Conservation (phyloP, 2,113 vertebrate species). For the Forbesichthys papilliferus region DNA sequence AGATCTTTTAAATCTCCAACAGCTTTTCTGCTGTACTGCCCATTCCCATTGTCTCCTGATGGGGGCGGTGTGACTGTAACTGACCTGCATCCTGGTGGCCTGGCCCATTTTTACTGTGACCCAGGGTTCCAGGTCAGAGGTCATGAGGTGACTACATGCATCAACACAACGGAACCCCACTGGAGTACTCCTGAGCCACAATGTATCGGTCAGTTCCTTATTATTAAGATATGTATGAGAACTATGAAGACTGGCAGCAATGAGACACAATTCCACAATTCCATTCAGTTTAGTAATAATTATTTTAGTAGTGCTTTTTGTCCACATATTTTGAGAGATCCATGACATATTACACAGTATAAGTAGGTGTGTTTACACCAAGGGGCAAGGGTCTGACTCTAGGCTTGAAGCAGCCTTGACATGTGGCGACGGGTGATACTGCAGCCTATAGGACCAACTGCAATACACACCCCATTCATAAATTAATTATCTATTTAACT, state of each 20-base stretch:
- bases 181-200: slow-evolving; percentile 83
- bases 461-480: too few species aligned
- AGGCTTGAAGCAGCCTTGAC: too few species aligned
- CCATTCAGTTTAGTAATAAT: too few species aligned
- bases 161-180: slow-evolving; percentile 85
- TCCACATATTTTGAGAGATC: too few species aligned
- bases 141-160: slow-evolving; percentile 82
- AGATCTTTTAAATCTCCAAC: slow-evolving; percentile 10
- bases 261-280: not conserved
- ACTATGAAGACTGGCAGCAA: not conserved
- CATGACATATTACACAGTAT: too few species aligned
- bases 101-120: slow-evolving; percentile 88
- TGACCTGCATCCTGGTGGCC: slow-evolving; percentile 88
- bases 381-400: too few species aligned
- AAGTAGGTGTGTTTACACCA: too few species aligned
- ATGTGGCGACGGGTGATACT: too few species aligned
- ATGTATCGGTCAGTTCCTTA: slow-evolving; percentile 70
- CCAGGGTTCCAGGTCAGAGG: slow-evolving; percentile 87
- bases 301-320: not conserved
- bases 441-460: too few species aligned
- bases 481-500: too few species aligned
- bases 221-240: too few species aligned
- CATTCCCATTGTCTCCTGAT: slow-evolving; percentile 83
- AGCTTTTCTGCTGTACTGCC: slow-evolving; percentile 89
- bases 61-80: slow-evolving; percentile 88